Conservation (phyloP, 2,113 vertebrate genomes). For the Rhea pennata region DNA sequence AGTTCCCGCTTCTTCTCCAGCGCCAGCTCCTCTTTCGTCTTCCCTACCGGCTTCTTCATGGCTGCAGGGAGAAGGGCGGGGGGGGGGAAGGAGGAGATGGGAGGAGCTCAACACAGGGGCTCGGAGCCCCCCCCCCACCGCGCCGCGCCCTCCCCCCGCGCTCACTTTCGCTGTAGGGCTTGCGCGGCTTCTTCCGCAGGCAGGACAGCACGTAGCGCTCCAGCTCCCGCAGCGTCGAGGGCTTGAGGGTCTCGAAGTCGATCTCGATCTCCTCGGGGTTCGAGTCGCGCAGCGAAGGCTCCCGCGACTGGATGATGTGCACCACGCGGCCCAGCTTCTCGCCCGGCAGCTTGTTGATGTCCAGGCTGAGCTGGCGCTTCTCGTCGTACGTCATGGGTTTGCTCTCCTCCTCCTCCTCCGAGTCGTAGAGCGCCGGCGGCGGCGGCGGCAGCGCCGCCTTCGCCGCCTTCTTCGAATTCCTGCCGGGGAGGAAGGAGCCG, state of each 20-base stretch:
- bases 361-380: slow-evolving; percentile 91
- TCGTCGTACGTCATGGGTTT: slow-evolving; percentile 94
- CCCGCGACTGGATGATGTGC: slow-evolving; percentile 93
- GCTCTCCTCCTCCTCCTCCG: slow-evolving; percentile 91
- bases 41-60: slow-evolving; percentile 87
- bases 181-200: slow-evolving; percentile 91
- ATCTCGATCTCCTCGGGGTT: slow-evolving; percentile 96
- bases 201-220: slow-evolving; percentile 93
- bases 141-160: fast-evolving
- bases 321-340: slow-evolving; percentile 94
- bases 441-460: not conserved
- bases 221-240: slow-evolving; percentile 90
- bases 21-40: slow-evolving; percentile 89
- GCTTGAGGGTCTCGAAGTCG: slow-evolving; percentile 94
- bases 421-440: slow-evolving; percentile 82
- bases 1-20: slow-evolving; percentile 93
- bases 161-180: slow-evolving; percentile 84
- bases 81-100: not conserved
- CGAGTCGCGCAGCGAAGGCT: slow-evolving; percentile 91
- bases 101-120: too few species aligned
- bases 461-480: slow-evolving; percentile 75
- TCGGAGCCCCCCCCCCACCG: too few species aligned
- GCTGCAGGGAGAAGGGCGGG: slow-evolving; percentile 27
- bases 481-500: not conserved
- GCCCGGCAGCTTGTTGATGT: slow-evolving; percentile 93